Evolutionary conservation across 2,888 invertebrate species (phyloP), one percentile per base, ranked within the genome.

Genomic region (Podabrus alpinus): DNA sequence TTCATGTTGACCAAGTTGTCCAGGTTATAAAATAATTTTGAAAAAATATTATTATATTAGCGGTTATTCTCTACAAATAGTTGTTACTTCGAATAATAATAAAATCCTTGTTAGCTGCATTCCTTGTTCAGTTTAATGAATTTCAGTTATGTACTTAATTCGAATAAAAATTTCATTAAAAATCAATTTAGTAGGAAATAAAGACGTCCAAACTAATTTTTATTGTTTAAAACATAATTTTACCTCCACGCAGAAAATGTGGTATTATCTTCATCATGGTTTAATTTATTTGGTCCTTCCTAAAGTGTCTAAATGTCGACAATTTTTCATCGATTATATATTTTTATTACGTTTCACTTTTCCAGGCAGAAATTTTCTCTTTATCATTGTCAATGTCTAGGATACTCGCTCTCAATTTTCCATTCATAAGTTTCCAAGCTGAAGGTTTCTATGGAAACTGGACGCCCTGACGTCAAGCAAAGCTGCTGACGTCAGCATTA

Each of bases 401-500:
- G 81, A 72, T 79, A 77, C 74, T 73, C 73, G 79, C 73, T 77
- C 80, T 79, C 79, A 76, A 73, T 80, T 80, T 82, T 80, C 81
- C 82, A 82, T 83, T 82, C 81, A 82, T 80, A 80, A 81, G 73
- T 79, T 72, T 75, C 73, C 76, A 70, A 77, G 76, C 77, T 74
- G 74, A 66, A 60, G 66, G 81, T 81, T 74, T 70, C 80, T 80
- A 79, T 78, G 78, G 80, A 72, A 74, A 82, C 82, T 77, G 80
- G 78, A 80, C 81, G 80, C 79, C 69, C 77, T 81, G 80, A 83
- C 82, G 82, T 82, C 81, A 82, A 78, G 66, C 79, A 76, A 74
- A 79, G 78, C 72, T 71, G 75, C 79, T 81, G 78, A 82, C 80
- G 81, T 83, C 79, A 82, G 81, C 67, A 76, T 79, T 73, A 79